Percentiles rank a stretch among this genome's conserved stretches.
These are phyloP conservation scores for Drosophila birchii DNA, from an alignment of 2,888 invertebrate genomes.

Conservation along the genomic window DNA sequence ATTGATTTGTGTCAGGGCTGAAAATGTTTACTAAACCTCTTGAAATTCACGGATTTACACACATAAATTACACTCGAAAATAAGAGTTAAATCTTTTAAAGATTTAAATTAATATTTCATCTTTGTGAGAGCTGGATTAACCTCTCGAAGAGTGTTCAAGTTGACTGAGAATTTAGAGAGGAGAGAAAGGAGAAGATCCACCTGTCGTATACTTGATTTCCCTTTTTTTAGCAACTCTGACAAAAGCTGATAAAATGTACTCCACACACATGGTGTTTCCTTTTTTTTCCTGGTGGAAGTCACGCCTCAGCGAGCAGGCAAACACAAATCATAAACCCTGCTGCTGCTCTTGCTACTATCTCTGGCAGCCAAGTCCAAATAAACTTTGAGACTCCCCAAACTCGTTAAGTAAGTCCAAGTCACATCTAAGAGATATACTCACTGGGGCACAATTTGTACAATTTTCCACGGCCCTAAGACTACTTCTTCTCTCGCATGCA, in stretches of 20 bases:
- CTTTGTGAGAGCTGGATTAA: background rate
- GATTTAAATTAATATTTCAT: background rate
- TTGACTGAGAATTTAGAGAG: too few species aligned
- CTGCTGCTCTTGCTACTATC: constrained; percentile 14
- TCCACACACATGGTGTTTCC: background rate
- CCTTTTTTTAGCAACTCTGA: background rate
- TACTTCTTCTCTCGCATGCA: constrained; percentile 33
- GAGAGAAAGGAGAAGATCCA: background rate
- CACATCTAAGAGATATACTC: constrained; percentile 10
- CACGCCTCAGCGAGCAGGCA: constrained; percentile 29
- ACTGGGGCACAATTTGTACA: constrained; percentile 28
- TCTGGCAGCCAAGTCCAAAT: constrained; percentile 24
- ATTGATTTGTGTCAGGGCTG: constrained; percentile 30
- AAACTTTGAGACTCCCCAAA: constrained; percentile 29
- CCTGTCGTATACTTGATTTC: constrained; percentile 23
- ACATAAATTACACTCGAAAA: too few species aligned
- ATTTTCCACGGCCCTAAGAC: constrained; percentile 10
- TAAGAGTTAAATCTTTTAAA: background rate
- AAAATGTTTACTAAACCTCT: background rate
- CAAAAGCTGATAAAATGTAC: constrained; percentile 3
- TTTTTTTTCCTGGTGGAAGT: constrained; percentile 1
- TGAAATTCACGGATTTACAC: background rate
- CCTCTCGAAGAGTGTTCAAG: background rate
- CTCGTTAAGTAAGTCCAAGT: constrained; percentile 22
- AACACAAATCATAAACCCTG: constrained; percentile 36